Evolutionary conservation across 2,888 invertebrate genomes (phyloP).

Genomic region (Chironomus riparius): DNA sequence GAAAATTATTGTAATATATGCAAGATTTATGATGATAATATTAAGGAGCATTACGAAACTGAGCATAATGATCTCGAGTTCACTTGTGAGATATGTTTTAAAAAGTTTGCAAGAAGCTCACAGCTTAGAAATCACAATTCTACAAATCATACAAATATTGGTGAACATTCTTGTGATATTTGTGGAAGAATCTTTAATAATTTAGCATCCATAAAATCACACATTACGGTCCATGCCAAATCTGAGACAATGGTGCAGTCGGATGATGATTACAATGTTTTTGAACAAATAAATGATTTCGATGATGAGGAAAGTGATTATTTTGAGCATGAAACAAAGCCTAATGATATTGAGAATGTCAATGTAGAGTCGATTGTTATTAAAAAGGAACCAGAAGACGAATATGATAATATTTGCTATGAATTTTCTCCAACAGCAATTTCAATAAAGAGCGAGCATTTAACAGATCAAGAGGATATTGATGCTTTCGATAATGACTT

Average conservation of each 20-base stretch:
- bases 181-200: too few species aligned
- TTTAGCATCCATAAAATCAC: too few species aligned
- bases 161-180: not conserved
- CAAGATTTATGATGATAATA: not conserved
- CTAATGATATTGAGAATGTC: not conserved
- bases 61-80: not conserved
- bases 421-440: not conserved
- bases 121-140: not conserved
- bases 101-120: not conserved
- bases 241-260: too few species aligned
- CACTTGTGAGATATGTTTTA: not conserved
- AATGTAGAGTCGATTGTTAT: not conserved
- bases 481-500: not conserved
- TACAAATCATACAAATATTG: not conserved
- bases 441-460: not conserved
- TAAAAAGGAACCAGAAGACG: not conserved
- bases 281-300: too few species aligned
- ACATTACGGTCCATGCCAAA: too few species aligned
- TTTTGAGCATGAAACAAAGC: too few species aligned
- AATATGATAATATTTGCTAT: not conserved
- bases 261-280: too few species aligned
- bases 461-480: not conserved
- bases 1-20: not conserved
- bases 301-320: too few species aligned
- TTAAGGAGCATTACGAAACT: not conserved